phyloP scores from a whole-genome alignment of 2,888 invertebrate genomes.

The Gymnoscelis rufifasciata region DNA sequence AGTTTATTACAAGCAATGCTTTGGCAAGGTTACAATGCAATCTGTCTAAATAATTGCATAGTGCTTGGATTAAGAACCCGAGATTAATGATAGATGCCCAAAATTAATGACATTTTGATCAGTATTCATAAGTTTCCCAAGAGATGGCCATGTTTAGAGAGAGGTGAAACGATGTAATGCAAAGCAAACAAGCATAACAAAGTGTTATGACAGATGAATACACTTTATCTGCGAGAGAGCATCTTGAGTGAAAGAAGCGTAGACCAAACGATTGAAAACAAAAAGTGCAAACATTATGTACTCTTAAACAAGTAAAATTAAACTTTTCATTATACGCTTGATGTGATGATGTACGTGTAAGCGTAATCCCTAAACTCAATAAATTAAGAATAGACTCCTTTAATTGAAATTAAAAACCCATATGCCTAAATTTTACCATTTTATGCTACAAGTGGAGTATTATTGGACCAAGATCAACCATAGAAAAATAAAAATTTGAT shows the following conservation, averaged over 20 bases:
- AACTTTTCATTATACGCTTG: no score
- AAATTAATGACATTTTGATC: slow-evolving; percentile 25
- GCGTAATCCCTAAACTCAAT: no score
- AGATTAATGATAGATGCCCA: slow-evolving; percentile 24
- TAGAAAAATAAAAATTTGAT: no score
- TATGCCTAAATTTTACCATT: no score
- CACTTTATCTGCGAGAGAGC: slow-evolving; percentile 55
- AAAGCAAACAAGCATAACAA: slow-evolving; percentile 39
- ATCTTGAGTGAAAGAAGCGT: slow-evolving; percentile 30
- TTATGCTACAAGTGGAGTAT: no score
- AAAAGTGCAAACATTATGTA: background rate
- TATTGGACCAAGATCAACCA: no score
- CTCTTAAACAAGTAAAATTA: no score
- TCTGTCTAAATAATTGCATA: slow-evolving; percentile 28
- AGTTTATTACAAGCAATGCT: slow-evolving; percentile 12
- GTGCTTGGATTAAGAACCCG: slow-evolving; percentile 23
- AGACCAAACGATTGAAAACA: background rate
- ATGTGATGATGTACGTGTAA: no score
- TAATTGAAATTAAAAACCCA: no score
- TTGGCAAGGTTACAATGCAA: slow-evolving; percentile 26
- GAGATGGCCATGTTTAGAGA: slow-evolving; percentile 26
- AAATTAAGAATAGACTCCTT: no score
- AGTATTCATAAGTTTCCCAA: slow-evolving; percentile 26
- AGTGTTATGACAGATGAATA: slow-evolving; percentile 50
- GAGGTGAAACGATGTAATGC: slow-evolving; percentile 33